phyloP scores from a whole-genome alignment of 2,797 vertebrate species.

The Gephyroberyx darwinii region DNA sequence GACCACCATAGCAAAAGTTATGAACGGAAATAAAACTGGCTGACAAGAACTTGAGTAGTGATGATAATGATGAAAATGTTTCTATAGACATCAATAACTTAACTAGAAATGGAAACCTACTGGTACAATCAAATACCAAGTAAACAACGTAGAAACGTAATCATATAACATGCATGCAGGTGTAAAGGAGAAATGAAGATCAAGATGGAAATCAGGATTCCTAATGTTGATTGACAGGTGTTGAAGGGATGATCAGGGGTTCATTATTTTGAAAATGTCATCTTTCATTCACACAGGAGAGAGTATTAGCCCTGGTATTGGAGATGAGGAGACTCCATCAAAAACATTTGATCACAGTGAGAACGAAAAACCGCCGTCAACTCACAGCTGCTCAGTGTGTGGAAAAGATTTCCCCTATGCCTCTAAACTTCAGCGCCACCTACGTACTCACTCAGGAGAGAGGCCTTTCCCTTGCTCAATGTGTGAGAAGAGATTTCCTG shows the following conservation, averaged over 20 bases:
- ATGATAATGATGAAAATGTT: too few relatives aligned
- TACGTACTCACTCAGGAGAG: constrained; percentile 79
- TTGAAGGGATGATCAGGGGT: neutral
- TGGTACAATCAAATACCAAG: too few relatives aligned
- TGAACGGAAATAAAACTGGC: too few relatives aligned
- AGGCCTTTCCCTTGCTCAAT: constrained; percentile 77
- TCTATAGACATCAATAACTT: too few relatives aligned
- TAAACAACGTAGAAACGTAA: too few relatives aligned
- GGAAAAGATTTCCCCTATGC: constrained; percentile 78
- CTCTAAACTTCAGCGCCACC: constrained; percentile 78
- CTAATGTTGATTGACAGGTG: neutral
- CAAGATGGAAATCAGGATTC: too few relatives aligned
- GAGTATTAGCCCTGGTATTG: constrained; percentile 4
- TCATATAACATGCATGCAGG: too few relatives aligned
- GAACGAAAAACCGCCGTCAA: constrained; percentile 59
- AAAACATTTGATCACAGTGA: constrained; percentile 55
- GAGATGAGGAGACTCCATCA: constrained; percentile 35
- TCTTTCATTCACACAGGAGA: constrained; percentile 56
- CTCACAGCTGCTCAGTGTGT: constrained; percentile 76
- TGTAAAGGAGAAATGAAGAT: too few relatives aligned
- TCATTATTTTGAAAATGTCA: neutral
- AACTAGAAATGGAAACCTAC: too few relatives aligned
- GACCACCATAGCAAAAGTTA: too few relatives aligned
- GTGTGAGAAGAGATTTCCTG: constrained; percentile 79
- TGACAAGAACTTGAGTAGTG: too few relatives aligned